Base-by-base conservation (phyloP, 1,140 invertebrate genomes). In the Trachymyrmex septentrionalis region DNA sequence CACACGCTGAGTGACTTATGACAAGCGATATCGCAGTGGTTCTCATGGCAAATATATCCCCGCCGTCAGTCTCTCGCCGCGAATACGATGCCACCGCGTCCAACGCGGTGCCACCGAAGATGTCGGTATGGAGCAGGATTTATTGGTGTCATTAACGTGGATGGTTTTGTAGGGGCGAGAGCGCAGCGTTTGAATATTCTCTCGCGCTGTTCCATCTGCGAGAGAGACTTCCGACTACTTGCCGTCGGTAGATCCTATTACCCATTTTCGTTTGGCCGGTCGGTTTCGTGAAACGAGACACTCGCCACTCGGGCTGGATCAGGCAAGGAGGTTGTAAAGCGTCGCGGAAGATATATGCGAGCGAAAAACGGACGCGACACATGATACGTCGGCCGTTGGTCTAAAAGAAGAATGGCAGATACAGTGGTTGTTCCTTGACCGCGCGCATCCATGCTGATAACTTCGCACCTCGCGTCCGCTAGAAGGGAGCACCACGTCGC, bases 1-100 rank as follows among this genome's bases (percentile, higher is more conserved):
- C 92, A 92, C 92, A 93, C 91, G 92, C 93, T 92, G 92, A 92
- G 93, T 93, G 93, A 93, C 93, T 93, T 93, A 93, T 91, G 93
- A 92, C 89, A 89, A 87, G 75, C 89, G 86, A 92, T 91, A 88
- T 80, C 53, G 50, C 91, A 92, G 92, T 75, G 93, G 89, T 91
- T 91, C 93, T 93, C 93, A 88, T 88, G 53, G 44, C 24, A 53
- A 73, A 38, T 44, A 19, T 21, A 30, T 21, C 48, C 24, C 30
- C 34, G 48, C 12, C 12, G 19, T 64, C 24, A 9, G 30, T 66
- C 27, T 66, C 63, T n/a, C 63, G 19, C 7, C 30, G 30, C 63
- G 6, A n/a, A 66, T 38, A n/a, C 27, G 61, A 24, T 63, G 61
- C 27, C 61, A 27, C 27, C 61, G 16, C 27, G 61, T 30, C 0